These are phyloP conservation scores for Dioctria rufipes DNA, from an alignment of 2,888 invertebrate genomes.

Conservation along the genomic window DNA sequence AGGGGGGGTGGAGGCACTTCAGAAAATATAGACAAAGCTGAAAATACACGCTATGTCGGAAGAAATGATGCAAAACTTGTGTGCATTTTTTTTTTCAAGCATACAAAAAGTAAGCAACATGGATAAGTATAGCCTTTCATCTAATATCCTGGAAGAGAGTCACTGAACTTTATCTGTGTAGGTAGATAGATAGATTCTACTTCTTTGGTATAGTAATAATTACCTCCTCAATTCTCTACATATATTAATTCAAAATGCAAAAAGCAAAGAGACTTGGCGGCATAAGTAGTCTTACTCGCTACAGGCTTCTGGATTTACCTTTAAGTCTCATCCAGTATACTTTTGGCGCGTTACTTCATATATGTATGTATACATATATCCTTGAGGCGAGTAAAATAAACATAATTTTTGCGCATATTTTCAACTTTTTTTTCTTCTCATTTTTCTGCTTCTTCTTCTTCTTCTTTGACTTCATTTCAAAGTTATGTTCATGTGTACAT, in stretches of 20 bases:
- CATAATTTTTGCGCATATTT: slow-evolving; percentile 50
- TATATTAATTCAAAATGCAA: not conserved
- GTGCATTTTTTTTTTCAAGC: too few species aligned
- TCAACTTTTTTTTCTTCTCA: slow-evolving; percentile 23
- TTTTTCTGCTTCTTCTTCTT: not conserved
- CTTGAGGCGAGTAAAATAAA: slow-evolving; percentile 43
- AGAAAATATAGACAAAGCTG: too few species aligned
- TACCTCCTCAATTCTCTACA: not conserved
- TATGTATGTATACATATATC: not conserved
- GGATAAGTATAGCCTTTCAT: too few species aligned
- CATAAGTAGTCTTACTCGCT: not conserved
- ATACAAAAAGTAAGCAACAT: too few species aligned
- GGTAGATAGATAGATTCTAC: not conserved
- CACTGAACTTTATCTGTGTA: not conserved
- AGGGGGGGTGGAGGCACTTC: too few species aligned
- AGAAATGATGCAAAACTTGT: too few species aligned
- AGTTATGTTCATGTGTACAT: slow-evolving; percentile 15
- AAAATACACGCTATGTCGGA: too few species aligned
- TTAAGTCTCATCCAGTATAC: not conserved
- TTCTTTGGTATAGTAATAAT: not conserved
- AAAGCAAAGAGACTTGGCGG: not conserved
- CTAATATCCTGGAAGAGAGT: not conserved
- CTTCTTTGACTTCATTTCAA: not conserved
- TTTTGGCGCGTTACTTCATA: slow-evolving; percentile 23
- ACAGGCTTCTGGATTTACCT: not conserved